phyloP scores from a whole-genome alignment of 2,797 vertebrate species.

The Alauda arvensis region DNA sequence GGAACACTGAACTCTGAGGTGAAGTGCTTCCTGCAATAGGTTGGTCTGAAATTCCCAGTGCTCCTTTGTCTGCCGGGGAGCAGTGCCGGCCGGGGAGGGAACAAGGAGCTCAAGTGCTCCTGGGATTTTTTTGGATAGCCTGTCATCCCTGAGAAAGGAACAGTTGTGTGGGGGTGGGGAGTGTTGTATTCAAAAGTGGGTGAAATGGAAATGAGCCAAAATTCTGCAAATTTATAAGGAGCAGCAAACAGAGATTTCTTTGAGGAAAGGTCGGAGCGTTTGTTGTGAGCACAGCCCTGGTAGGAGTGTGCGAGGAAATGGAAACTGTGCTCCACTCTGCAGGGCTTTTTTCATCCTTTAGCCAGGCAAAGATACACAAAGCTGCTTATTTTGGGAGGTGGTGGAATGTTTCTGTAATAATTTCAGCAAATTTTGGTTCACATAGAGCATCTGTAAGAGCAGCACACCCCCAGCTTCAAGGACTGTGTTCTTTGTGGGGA shows the following conservation, averaged over 20 bases:
- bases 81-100: neutral
- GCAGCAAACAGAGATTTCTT: constrained; percentile 36
- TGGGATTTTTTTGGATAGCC: neutral
- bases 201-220: constrained; percentile 25
- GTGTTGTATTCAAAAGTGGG: constrained; percentile 25
- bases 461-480: constrained; percentile 15
- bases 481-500: neutral
- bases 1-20: neutral
- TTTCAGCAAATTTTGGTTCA: constrained; percentile 39
- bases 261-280: constrained; percentile 11
- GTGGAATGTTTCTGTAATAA: constrained; percentile 43
- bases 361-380: constrained; percentile 21
- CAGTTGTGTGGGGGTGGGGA: constrained; percentile 38
- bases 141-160: constrained; percentile 10
- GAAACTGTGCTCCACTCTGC: constrained; percentile 11
- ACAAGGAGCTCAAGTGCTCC: neutral
- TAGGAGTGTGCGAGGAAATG: constrained; percentile 23
- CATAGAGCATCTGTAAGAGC: constrained; percentile 37
- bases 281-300: neutral
- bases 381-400: constrained; percentile 41
- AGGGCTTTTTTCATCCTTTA: neutral
- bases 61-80: neutral
- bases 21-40: neutral
- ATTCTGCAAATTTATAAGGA: constrained; percentile 29
- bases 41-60: neutral